phyloP scores from a whole-genome alignment of 2,888 invertebrate species.

The Cerastoderma edule region DNA sequence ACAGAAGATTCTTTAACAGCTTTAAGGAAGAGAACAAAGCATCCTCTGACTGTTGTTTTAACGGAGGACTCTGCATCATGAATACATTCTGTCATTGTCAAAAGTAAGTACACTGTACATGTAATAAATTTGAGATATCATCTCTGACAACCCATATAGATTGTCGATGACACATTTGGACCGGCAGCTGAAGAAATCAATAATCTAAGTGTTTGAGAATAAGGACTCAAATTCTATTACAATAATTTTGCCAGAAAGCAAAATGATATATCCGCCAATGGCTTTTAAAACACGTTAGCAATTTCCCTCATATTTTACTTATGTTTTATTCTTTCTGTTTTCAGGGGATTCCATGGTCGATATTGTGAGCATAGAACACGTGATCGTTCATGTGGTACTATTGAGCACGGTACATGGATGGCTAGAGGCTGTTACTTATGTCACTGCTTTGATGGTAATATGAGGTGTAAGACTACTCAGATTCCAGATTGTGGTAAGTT shows the following conservation, averaged over 20 bases:
- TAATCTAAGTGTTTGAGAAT: no score
- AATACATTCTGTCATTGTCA: conserved; percentile 25
- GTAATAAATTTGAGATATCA: no score
- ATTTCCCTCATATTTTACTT: no score
- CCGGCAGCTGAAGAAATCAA: not conserved
- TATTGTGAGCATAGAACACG: conserved; percentile 60
- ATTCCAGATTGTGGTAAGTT: conserved; percentile 66
- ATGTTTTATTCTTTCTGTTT: not conserved
- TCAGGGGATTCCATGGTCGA: conserved; percentile 57
- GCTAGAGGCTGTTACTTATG: conserved; percentile 66
- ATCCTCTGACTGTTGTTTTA: conserved; percentile 11
- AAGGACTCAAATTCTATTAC: no score
- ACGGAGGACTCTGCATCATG: conserved; percentile 21
- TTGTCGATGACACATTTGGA: no score
- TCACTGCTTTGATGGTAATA: conserved; percentile 64
- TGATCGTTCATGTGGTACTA: conserved; percentile 56
- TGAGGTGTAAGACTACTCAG: conserved; percentile 53
- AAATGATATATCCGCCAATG: no score
- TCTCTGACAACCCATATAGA: no score
- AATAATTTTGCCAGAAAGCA: no score
- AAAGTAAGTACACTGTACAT: conserved; percentile 1
- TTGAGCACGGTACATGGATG: conserved; percentile 64
- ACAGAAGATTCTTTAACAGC: not conserved
- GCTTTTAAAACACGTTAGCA: no score
- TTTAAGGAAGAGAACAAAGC: not conserved